Percentiles rank a stretch among this genome's conserved stretches.
Evolutionary conservation across 2,797 vertebrate genomes (phyloP).

Genomic region (Hybognathus amarus): DNA sequence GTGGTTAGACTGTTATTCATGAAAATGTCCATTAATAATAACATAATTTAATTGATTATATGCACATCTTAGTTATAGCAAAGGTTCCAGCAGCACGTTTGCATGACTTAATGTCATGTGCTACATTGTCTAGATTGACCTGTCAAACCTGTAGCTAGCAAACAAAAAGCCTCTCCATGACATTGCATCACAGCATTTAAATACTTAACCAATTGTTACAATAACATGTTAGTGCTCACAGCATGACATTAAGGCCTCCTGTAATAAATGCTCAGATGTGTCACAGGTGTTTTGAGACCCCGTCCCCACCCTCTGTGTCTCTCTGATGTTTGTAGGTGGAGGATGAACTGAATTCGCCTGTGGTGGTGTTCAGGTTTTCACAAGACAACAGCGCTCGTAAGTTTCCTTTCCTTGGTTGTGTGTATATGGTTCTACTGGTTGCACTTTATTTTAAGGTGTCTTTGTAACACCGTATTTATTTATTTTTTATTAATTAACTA

Average conservation of each 20-base stretch:
- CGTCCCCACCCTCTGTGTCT: constrained; percentile 43
- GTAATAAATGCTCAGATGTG: constrained; percentile 43
- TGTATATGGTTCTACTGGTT: neutral
- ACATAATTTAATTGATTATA: neutral
- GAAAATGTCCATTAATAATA: neutral
- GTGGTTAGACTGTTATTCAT: neutral
- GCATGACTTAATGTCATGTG: constrained; percentile 51
- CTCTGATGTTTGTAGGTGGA: constrained; percentile 81
- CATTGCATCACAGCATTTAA: constrained; percentile 53
- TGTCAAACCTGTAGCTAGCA: constrained; percentile 37
- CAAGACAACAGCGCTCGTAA: constrained; percentile 80
- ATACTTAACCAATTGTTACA: constrained; percentile 37
- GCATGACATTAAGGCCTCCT: constrained; percentile 49
- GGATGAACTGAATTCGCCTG: constrained; percentile 90
- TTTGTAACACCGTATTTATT: too few relatives aligned
- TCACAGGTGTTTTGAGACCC: constrained; percentile 39
- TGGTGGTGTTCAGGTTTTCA: constrained; percentile 91
- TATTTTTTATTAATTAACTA: too few relatives aligned
- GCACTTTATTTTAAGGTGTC: too few relatives aligned
- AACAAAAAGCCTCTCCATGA: constrained; percentile 50
- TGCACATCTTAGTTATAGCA: neutral
- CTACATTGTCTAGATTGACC: constrained; percentile 45
- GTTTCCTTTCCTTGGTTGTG: constrained; percentile 11
- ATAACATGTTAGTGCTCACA: constrained; percentile 49
- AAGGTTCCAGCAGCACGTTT: constrained; percentile 18